These are phyloP conservation scores for Lamellibrachia luymesi DNA, from an alignment of 1,140 invertebrate species.

Conservation along the genomic window DNA sequence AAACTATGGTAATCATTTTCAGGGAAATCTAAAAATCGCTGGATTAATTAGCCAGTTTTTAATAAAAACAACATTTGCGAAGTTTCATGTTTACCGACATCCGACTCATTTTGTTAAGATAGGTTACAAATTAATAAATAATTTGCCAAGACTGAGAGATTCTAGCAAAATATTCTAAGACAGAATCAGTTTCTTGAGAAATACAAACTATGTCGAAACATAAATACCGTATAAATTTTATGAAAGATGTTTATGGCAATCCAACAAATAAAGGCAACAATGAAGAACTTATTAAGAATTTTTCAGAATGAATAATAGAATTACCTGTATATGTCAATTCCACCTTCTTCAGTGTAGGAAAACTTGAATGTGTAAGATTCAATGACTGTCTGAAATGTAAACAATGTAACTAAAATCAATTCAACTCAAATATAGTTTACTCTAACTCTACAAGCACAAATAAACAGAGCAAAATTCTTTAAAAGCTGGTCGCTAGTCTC, in stretches of 20 bases:
- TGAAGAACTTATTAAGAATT: background rate
- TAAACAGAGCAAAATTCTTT: background rate
- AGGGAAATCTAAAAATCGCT: no score
- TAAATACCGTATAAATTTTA: background rate
- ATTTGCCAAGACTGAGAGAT: background rate
- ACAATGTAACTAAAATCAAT: background rate
- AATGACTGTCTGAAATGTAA: slow-evolving; percentile 47
- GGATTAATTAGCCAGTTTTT: no score
- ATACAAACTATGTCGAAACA: background rate
- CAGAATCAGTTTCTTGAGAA: background rate
- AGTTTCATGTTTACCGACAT: no score
- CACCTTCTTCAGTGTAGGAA: slow-evolving; percentile 43
- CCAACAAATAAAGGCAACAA: background rate
- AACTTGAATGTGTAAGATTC: slow-evolving; percentile 57
- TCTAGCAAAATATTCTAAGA: background rate
- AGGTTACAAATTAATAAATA: background rate
- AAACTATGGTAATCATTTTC: no score
- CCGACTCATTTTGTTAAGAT: background rate
- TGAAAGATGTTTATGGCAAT: background rate
- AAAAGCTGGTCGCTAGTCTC: no score
- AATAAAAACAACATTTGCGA: no score
- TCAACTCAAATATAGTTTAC: background rate
- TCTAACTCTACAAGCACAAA: background rate
- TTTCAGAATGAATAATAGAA: background rate
- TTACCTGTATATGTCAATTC: slow-evolving; percentile 53